phyloP scores from a whole-genome alignment of 1,140 invertebrate genomes.

The Cepaea nemoralis region DNA sequence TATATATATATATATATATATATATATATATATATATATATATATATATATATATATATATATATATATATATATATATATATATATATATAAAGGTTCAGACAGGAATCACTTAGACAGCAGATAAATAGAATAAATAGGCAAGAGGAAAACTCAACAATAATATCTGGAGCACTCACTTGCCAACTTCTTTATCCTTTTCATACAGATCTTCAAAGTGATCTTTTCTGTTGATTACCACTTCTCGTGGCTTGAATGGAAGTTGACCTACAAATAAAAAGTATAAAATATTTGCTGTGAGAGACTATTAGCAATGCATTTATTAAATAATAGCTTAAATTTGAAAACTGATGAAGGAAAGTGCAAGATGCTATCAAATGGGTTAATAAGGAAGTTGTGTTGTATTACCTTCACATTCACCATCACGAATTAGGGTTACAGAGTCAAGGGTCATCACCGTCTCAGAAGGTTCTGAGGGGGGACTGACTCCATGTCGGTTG shows the following conservation, averaged over 20 bases:
- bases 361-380: neutral
- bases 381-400: neutral
- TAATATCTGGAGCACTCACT: conserved; percentile 61
- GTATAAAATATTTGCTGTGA: too few species aligned
- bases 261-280: conserved; percentile 54
- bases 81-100: too few species aligned
- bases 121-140: too few species aligned
- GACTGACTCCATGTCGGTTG: conserved; percentile 95
- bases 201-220: conserved; percentile 69
- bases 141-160: neutral
- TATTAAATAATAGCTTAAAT: too few species aligned
- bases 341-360: neutral
- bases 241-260: conserved; percentile 62
- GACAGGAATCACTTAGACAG: too few species aligned
- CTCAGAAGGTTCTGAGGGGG: conserved; percentile 77
- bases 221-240: conserved; percentile 50
- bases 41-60: too few species aligned
- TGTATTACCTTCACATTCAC: conserved; percentile 62
- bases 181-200: conserved; percentile 69
- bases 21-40: too few species aligned
- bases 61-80: too few species aligned
- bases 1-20: too few species aligned
- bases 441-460: conserved; percentile 55
- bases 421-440: conserved; percentile 44
- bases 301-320: too few species aligned